Conservation (phyloP, 1,140 invertebrate genomes). For the Neodiprion lecontei region DNA sequence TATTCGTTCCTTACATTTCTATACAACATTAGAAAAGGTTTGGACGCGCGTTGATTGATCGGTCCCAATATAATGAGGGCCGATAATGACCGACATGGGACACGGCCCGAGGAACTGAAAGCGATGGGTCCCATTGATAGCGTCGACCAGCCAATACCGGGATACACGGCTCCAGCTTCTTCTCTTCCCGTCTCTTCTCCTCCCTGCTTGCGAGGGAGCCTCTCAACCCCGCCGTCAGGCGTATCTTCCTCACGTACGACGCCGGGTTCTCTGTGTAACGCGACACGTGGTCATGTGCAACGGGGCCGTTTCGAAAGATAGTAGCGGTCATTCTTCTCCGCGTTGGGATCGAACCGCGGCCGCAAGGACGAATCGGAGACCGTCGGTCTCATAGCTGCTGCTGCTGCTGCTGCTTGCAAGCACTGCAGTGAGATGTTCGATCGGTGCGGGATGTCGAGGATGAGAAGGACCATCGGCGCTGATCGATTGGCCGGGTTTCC, state of each 20-base stretch:
- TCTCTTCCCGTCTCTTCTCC: neutral
- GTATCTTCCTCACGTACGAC: conserved; percentile 2
- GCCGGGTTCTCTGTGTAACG: too few species aligned
- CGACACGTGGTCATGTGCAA: too few species aligned
- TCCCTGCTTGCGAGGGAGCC: neutral
- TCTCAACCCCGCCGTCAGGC: neutral
- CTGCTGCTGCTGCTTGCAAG: too few species aligned
- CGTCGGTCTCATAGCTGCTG: too few species aligned
- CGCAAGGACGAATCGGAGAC: neutral
- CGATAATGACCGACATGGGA: conserved; percentile 58
- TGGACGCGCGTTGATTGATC: conserved; percentile 55
- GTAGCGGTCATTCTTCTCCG: neutral
- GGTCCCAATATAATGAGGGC: conserved; percentile 57
- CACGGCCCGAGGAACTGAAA: conserved; percentile 49
- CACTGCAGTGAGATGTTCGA: too few species aligned
- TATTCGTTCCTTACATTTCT: neutral
- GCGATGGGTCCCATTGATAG: conserved; percentile 47
- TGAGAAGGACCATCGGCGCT: too few species aligned
- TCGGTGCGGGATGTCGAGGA: too few species aligned
- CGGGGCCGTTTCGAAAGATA: too few species aligned
- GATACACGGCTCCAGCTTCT: neutral
- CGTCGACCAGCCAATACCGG: conserved; percentile 20
- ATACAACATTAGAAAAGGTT: conserved; percentile 31
- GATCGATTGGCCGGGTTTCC: too few species aligned
- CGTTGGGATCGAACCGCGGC: neutral